Evolutionary conservation across 2,888 invertebrate genomes (phyloP), one percentile per base, ranked within the genome.

Genomic region (Eurytoma californica): DNA sequence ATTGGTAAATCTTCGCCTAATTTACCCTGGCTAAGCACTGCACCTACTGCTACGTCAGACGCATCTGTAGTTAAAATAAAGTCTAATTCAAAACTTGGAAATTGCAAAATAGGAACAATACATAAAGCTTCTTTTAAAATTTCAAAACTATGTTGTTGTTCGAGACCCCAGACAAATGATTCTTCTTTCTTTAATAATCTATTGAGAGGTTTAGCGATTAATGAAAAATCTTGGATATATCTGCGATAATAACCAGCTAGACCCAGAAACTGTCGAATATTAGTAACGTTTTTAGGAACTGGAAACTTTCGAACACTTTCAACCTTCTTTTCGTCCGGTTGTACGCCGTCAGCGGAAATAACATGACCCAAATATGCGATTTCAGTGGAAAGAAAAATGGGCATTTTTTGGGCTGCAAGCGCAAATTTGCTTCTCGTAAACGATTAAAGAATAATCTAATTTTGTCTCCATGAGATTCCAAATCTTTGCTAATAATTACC

Each of bases 271-370:
- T 57, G 60, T 18, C 60, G 12, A 7, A 73, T 57, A 2, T 57
- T 18, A 0, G 28, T 73, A 14, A 14, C 20, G 2, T 12, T 73
- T 57, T 30, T 66, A 1, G 65, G 73, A 1, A 1, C 3, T 0
- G 57, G 65, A 51, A 73, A 65, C 2, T 66, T 39, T 39, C n/a
- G 0, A 1, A 72, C 61, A n/a, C n/a, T n/a, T n/a, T n/a, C n/a
- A n/a, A n/a, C n/a, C n/a, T n/a, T n/a, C n/a, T n/a, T n/a, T n/a
- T 9, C 57, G 49, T 61, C 72, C 7, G 72, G 72, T 24, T 16
- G 3, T 1, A 72, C 60, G 7, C 60, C 51, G 4, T 60, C 12
- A 55, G 53, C 30, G 0, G 12, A 55, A 0, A 63, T 30, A 5
- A 72, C 24, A 47, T 72, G 63, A 1, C 53, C 63, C 18, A 72